These are phyloP conservation scores for Pygmarrhopalites habei DNA, from an alignment of 1,140 invertebrate genomes.

Conservation along the genomic window DNA sequence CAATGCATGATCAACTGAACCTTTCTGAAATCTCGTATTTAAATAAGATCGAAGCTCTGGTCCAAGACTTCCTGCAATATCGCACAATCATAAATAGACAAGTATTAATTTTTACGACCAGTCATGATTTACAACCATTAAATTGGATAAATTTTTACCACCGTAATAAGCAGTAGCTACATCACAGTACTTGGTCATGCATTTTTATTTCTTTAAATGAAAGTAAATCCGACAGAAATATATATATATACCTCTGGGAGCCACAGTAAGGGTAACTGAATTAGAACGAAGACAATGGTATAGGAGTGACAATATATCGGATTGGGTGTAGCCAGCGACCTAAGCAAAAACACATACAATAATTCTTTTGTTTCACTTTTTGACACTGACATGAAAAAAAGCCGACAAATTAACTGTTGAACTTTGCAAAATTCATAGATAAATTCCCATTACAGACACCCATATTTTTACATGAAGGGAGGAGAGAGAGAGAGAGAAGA, in stretches of 20 bases:
- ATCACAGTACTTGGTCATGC: background rate
- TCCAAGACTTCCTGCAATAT: slow-evolving; percentile 45
- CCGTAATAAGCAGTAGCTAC: background rate
- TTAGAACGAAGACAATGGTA: slow-evolving; percentile 53
- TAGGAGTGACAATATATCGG: slow-evolving; percentile 53
- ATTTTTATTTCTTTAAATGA: too few relatives aligned
- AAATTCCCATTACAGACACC: too few relatives aligned
- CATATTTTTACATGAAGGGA: too few relatives aligned
- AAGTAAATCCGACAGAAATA: background rate
- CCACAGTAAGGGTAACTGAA: slow-evolving; percentile 51
- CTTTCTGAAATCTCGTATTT: slow-evolving; percentile 56
- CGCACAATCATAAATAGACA: background rate
- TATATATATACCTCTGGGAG: slow-evolving; percentile 48
- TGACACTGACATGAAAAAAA: background rate
- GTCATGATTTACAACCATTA: background rate
- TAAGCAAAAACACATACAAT: too few relatives aligned
- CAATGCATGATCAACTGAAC: slow-evolving; percentile 56
- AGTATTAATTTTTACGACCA: background rate
- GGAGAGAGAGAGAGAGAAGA: too few relatives aligned
- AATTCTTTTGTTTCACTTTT: too few relatives aligned
- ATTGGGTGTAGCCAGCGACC: slow-evolving; percentile 56
- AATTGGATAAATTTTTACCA: background rate
- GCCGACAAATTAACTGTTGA: too few relatives aligned
- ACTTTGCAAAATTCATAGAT: too few relatives aligned
- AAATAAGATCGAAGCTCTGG: slow-evolving; percentile 56